Evolutionary conservation across 2,113 vertebrate genomes (phyloP), one percentile per base, ranked within the genome.

Genomic region (Menidia beryllina): DNA sequence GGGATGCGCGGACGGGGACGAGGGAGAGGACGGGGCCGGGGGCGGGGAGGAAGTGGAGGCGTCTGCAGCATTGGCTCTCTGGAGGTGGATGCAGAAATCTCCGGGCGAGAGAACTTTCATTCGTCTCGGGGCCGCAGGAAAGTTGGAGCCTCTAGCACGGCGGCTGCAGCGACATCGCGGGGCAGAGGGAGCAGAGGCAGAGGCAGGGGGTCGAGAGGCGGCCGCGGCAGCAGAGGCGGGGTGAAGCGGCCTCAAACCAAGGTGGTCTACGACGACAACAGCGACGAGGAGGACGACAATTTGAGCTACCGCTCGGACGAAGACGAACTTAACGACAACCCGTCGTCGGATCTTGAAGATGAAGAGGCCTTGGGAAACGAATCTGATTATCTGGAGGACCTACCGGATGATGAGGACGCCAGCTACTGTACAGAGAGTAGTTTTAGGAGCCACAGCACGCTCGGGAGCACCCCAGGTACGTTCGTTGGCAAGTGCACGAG

Each of bases 351-450:
- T 82, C 95, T 95, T 67, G 94, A 94, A 78, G 90, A 92, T 50
- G 95, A 96, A 25, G 95, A 96, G 87, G 94, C 95, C 87, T 92
- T 95, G 74, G 94, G 94, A 68, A 95, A 96, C 34, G 95, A 96
- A 62, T 93, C 91, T 20, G 93, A 92, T 84, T 96, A 95, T 89
- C 93, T 95, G 74, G 96, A 96, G 89, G 95, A 95, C 87, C 82
- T 88, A 75, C 87, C 82, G 36, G 96, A 96, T 45, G 96, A 97
- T 81, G 96, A 96, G 90, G 96, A 97, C 85, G 96, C 94, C 91
- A 97, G 97, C 86, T 98, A 96, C 88, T 96, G 95, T 88, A 96
- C 96, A 25, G 96, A 98, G 85, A 96, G 96, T 92, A 98, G 97
- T 91, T 96, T 97, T 87, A 92, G 94, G 92, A 98, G 96, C 94